Conservation (phyloP, 2,113 vertebrate genomes). For the Dryoscopus gambensis region DNA sequence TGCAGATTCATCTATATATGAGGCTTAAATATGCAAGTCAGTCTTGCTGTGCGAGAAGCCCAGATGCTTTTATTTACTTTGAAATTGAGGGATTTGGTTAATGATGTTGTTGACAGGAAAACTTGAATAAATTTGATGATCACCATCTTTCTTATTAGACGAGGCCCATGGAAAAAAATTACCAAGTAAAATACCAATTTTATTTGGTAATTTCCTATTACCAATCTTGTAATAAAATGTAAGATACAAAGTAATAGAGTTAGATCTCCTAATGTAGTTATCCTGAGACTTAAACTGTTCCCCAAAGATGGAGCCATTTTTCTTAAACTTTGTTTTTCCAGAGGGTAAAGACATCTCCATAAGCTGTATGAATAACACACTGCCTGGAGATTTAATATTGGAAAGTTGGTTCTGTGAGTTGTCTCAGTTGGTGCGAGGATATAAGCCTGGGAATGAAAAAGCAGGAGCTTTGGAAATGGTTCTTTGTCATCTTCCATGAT, state of each 20-base stretch:
- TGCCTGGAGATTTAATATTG: constrained; percentile 49
- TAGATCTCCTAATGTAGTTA: constrained; percentile 53
- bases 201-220: constrained; percentile 67
- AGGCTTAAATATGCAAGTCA: constrained; percentile 71
- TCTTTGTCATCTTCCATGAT: neutral
- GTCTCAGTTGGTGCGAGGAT: neutral
- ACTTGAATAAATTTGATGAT: constrained; percentile 72
- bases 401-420: constrained; percentile 30
- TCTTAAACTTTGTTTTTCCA: constrained; percentile 61
- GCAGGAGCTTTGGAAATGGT: neutral
- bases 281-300: constrained; percentile 44
- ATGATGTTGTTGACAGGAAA: constrained; percentile 75
- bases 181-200: constrained; percentile 57
- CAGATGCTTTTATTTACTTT: constrained; percentile 78
- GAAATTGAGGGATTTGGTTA: constrained; percentile 72
- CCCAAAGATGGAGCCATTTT: constrained; percentile 59
- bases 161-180: constrained; percentile 48
- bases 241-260: constrained; percentile 61
- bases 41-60: constrained; percentile 65
- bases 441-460: neutral
- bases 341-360: constrained; percentile 55
- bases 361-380: constrained; percentile 31
- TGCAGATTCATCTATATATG: constrained; percentile 70
- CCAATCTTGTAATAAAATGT: constrained; percentile 62
- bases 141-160: constrained; percentile 67